Percentiles rank a stretch among this genome's conserved stretches.
These are phyloP conservation scores for Gymnoscelis rufifasciata DNA, from an alignment of 2,888 invertebrate species.

Conservation along the genomic window DNA sequence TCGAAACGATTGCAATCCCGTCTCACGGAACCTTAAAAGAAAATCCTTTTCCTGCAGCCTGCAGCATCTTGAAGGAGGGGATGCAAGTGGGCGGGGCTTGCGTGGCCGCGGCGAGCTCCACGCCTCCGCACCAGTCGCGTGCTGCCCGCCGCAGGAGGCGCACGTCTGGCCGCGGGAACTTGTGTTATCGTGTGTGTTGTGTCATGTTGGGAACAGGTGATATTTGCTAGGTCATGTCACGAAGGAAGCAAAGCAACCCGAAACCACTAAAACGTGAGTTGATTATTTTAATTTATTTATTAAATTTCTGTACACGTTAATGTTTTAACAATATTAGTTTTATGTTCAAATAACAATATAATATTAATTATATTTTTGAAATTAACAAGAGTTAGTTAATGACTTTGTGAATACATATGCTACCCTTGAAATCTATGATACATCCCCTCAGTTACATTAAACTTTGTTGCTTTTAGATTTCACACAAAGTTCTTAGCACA, in stretches of 20 bases:
- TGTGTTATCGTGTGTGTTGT: slow-evolving; percentile 44
- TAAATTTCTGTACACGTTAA: no score
- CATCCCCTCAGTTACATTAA: no score
- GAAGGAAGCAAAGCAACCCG: slow-evolving; percentile 97
- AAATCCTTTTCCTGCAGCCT: slow-evolving; percentile 13
- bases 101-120: slow-evolving; percentile 34
- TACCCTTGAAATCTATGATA: no score
- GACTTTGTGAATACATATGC: no score
- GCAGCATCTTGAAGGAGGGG: slow-evolving; percentile 39
- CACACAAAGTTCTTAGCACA: no score
- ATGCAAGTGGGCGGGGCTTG: slow-evolving; percentile 48
- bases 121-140: slow-evolving; percentile 48
- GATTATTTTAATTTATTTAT: no score
- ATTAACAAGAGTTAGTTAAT: no score
- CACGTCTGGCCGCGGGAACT: slow-evolving; percentile 33
- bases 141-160: slow-evolving; percentile 39
- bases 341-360: no score
- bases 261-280: slow-evolving; percentile 96
- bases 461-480: no score
- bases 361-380: no score
- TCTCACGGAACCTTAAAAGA: slow-evolving; percentile 2
- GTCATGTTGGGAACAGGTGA: slow-evolving; percentile 62
- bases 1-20: no score
- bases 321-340: not conserved
- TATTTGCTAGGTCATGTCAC: slow-evolving; percentile 85